phyloP scores from a whole-genome alignment of 2,113 vertebrate genomes.

The Sula dactylatra region DNA sequence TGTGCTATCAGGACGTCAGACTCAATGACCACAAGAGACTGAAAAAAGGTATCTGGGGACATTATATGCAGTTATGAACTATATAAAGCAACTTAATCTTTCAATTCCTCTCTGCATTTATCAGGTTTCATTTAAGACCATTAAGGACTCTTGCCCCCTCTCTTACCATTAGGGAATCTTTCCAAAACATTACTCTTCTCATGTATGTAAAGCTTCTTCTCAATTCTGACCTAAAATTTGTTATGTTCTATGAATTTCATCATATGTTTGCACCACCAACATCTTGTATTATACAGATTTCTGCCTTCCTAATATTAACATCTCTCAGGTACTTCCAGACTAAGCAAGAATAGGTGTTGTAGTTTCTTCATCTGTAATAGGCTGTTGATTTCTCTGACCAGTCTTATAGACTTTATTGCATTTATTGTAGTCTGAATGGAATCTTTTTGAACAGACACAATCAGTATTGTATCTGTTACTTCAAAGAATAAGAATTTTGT shows the following conservation, averaged over 20 bases:
- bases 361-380: not conserved
- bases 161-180: not conserved
- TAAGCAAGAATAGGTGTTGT: not conserved
- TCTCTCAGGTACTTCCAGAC: not conserved
- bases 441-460: not conserved
- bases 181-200: not conserved
- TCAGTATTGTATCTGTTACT: not conserved
- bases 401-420: not conserved
- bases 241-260: not conserved
- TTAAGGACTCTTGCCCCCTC: not conserved
- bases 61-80: not conserved
- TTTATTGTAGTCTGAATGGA: not conserved
- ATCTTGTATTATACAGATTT: not conserved
- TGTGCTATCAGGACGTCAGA: not conserved
- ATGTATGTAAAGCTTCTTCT: not conserved
- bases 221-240: not conserved
- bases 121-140: not conserved
- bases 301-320: not conserved
- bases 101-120: not conserved
- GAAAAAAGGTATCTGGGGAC: not conserved
- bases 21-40: not conserved
- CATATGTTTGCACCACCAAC: accelerated
- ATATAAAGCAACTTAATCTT: not conserved
- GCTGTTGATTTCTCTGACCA: not conserved
- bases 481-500: not conserved